Percentiles rank a stretch among this genome's conserved stretches.
Conservation (phyloP, 1,140 invertebrate genomes). For the Leucophenga varia region DNA sequence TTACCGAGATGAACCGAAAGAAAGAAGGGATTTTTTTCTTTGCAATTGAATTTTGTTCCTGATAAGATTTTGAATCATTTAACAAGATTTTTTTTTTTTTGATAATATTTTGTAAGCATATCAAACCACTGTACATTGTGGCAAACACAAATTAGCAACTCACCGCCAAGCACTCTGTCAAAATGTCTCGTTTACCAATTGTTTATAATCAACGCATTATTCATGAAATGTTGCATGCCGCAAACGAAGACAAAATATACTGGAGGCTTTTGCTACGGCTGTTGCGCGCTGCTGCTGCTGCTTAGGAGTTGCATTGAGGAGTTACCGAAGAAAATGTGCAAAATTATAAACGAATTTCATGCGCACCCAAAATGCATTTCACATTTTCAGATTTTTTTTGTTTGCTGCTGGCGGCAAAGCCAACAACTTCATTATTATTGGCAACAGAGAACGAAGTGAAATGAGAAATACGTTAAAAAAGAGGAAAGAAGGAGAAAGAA, state of each 20-base stretch:
- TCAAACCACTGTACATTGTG: too few relatives aligned
- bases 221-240: slow-evolving; percentile 13
- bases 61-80: too few relatives aligned
- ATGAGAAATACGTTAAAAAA: not conserved
- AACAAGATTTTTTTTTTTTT: too few relatives aligned
- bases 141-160: slow-evolving; percentile 4
- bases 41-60: too few relatives aligned
- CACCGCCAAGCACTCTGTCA: slow-evolving; percentile 14
- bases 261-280: too few relatives aligned
- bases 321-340: slow-evolving; percentile 3
- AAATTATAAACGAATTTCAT: slow-evolving; percentile 8
- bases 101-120: too few relatives aligned
- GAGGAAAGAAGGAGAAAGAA: not conserved
- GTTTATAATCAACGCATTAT: slow-evolving; percentile 26
- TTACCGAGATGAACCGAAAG: too few relatives aligned
- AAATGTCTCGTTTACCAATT: slow-evolving; percentile 26
- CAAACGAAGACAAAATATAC: not conserved
- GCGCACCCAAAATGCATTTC: slow-evolving; percentile 1
- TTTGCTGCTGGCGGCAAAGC: slow-evolving; percentile 16
- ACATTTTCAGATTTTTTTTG: too few relatives aligned
- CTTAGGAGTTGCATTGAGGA: too few relatives aligned
- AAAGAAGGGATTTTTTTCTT: too few relatives aligned
- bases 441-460: not conserved
- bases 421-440: slow-evolving; percentile 19
- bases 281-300: too few relatives aligned